Conservation (phyloP, 2,888 invertebrate genomes). For the Acleris emargana region DNA sequence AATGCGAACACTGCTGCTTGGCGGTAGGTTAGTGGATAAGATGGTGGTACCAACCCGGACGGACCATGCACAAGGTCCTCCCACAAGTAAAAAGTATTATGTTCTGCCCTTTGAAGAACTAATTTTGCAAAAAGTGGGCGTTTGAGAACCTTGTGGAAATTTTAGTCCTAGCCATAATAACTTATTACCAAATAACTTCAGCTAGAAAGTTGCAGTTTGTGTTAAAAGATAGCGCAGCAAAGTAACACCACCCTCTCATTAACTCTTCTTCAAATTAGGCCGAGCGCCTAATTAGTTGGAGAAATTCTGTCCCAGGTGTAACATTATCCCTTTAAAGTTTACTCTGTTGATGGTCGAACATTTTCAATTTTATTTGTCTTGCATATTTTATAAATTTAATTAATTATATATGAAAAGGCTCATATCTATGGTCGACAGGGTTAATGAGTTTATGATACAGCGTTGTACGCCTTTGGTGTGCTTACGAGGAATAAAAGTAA, state of each 20-base stretch:
- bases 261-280: conserved; percentile 26
- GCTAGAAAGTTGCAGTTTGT: background rate
- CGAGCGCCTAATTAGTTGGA: conserved; percentile 31
- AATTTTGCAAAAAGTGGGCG: too few relatives aligned
- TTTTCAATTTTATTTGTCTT: conserved; percentile 32
- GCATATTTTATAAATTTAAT: conserved; percentile 20
- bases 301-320: conserved; percentile 34
- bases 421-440: too few relatives aligned
- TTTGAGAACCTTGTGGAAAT: too few relatives aligned
- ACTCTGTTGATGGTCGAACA: conserved; percentile 24
- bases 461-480: background rate
- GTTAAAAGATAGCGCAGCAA: background rate
- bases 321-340: conserved; percentile 31
- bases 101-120: too few relatives aligned
- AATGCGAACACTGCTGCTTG: too few relatives aligned
- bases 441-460: background rate
- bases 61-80: too few relatives aligned
- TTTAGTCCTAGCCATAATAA: too few relatives aligned
- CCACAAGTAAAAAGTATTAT: too few relatives aligned
- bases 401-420: too few relatives aligned
- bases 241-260: conserved; percentile 15
- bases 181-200: background rate
- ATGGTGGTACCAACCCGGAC: too few relatives aligned
- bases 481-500: too few relatives aligned
- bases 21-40: too few relatives aligned